A percentile compares a stretch with the other conserved stretches of the same genome.
Evolutionary conservation across 2,888 invertebrate species (phyloP).

Genomic region (Aethes cnicana): DNA sequence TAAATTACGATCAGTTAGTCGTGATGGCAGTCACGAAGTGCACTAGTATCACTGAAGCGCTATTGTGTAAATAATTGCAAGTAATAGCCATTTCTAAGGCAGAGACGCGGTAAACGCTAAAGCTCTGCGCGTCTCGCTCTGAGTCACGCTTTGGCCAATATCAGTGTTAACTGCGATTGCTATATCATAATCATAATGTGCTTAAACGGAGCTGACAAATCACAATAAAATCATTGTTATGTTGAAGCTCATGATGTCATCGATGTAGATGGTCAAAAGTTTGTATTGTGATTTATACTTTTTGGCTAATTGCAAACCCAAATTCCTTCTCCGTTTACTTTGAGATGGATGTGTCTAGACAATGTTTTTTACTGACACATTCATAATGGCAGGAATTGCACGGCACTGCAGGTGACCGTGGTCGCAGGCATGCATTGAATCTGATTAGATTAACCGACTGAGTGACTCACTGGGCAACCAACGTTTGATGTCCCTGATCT

Average conservation of each 20-base stretch:
- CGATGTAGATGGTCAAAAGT: background rate
- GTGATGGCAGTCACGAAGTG: slow-evolving; percentile 9
- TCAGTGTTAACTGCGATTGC: background rate
- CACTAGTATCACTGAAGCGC: slow-evolving; percentile 11
- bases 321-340: too few relatives aligned
- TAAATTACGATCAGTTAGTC: slow-evolving; percentile 10
- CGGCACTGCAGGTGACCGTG: slow-evolving; percentile 13
- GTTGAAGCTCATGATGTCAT: background rate
- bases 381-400: background rate
- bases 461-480: slow-evolving; percentile 9
- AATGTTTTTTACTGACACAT: background rate
- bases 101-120: slow-evolving; percentile 27
- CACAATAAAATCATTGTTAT: background rate
- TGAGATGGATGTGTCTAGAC: too few relatives aligned
- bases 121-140: slow-evolving; percentile 57
- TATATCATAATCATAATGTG: background rate
- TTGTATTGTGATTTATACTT: background rate
- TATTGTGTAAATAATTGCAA: slow-evolving; percentile 20
- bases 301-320: too few relatives aligned
- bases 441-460: slow-evolving; percentile 27
- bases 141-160: slow-evolving; percentile 17
- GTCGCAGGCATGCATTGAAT: slow-evolving; percentile 16
- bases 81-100: slow-evolving; percentile 11
- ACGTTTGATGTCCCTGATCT: slow-evolving; percentile 19
- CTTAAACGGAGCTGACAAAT: slow-evolving; percentile 1